Conservation (phyloP, 2,113 vertebrate genomes). For the Perca flavescens region DNA sequence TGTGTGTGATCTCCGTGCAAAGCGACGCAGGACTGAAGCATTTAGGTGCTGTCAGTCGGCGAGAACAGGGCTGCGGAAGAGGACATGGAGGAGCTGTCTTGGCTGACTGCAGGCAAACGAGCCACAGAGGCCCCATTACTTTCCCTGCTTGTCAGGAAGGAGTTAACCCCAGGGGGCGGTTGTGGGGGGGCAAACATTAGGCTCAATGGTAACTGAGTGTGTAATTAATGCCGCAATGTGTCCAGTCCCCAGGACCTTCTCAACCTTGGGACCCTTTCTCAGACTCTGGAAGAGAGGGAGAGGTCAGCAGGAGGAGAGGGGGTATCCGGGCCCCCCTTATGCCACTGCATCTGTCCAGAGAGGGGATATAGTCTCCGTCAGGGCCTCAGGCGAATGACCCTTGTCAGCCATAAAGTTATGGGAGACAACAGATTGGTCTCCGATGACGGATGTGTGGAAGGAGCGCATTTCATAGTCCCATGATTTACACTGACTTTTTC, state of each 20-base stretch:
- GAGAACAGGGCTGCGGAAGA: slow-evolving; percentile 46
- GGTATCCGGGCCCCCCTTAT: slow-evolving; percentile 79
- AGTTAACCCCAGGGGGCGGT: slow-evolving; percentile 76
- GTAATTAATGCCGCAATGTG: slow-evolving; percentile 95
- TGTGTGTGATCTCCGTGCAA: slow-evolving; percentile 41
- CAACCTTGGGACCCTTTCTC: slow-evolving; percentile 89
- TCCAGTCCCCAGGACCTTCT: slow-evolving; percentile 90
- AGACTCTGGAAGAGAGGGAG: slow-evolving; percentile 82
- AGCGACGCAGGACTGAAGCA: slow-evolving; percentile 51
- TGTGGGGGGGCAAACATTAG: slow-evolving; percentile 81
- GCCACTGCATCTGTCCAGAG: slow-evolving; percentile 79
- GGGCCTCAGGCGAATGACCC: slow-evolving; percentile 85
- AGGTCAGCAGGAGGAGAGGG: slow-evolving; percentile 84
- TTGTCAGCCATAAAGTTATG: slow-evolving; percentile 88
- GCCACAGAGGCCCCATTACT: slow-evolving; percentile 81
- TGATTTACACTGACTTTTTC: slow-evolving; percentile 62
- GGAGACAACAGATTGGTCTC: slow-evolving; percentile 79
- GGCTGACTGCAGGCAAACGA: slow-evolving; percentile 78
- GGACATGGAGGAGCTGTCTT: slow-evolving; percentile 69
- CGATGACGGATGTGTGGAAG: slow-evolving; percentile 76
- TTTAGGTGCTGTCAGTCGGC: slow-evolving; percentile 72
- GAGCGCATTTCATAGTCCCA: slow-evolving; percentile 54
- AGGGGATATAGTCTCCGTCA: slow-evolving; percentile 71
- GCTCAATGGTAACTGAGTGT: slow-evolving; percentile 93
- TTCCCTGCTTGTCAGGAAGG: slow-evolving; percentile 86